phyloP scores from a whole-genome alignment of 2,113 vertebrate genomes.

The Myrmecobius fasciatus region DNA sequence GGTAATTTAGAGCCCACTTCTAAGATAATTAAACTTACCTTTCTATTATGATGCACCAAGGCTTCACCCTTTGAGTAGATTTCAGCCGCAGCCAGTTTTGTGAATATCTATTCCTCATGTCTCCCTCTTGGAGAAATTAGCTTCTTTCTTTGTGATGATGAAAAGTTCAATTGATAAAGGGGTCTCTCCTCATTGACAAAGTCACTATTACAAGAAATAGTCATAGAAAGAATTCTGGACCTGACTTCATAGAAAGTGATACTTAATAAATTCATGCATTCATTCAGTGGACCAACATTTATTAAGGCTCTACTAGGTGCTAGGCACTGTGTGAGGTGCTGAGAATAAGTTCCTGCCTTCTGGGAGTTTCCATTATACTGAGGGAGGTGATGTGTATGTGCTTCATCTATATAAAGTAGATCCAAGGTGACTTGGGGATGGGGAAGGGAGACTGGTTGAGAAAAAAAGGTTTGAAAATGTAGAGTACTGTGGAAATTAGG shows the following conservation, averaged over 20 bases:
- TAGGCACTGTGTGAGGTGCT: background rate
- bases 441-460: background rate
- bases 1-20: background rate
- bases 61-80: background rate
- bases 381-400: background rate
- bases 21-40: background rate
- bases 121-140: constrained; percentile 1
- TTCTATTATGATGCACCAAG: background rate
- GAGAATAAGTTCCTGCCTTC: background rate
- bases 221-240: background rate
- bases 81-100: background rate
- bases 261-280: too few species aligned
- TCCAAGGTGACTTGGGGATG: background rate
- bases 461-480: background rate
- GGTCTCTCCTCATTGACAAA: background rate
- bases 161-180: background rate
- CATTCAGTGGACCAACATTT: background rate
- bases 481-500: background rate
- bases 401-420: background rate
- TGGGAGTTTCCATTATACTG: background rate
- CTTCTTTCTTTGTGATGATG: background rate
- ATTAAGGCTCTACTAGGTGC: background rate
- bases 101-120: background rate
- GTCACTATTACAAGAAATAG: background rate
- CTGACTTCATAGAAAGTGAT: background rate